A percentile compares a stretch with the other conserved stretches of the same genome.
phyloP scores from a whole-genome alignment of 2,888 invertebrate genomes.

The Ischnura elegans region DNA sequence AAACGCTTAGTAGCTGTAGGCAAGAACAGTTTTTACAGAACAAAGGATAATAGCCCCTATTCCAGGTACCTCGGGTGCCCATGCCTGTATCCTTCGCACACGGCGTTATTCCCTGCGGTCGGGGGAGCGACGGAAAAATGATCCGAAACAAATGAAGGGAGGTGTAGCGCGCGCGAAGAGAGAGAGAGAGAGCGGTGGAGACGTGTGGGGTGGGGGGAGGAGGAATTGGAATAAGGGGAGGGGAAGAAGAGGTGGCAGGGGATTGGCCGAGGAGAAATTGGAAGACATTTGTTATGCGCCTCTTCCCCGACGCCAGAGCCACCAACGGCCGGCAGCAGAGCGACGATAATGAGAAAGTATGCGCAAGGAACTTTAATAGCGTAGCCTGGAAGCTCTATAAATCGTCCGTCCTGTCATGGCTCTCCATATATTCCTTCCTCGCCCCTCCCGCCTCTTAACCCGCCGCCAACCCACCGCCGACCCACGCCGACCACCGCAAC shows the following conservation, averaged over 20 bases:
- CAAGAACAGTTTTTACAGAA: too few relatives aligned
- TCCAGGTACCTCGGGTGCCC: too few relatives aligned
- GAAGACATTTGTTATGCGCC: constrained; percentile 63
- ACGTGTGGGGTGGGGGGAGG: background rate
- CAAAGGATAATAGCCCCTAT: too few relatives aligned
- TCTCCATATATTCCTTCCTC: constrained; percentile 38
- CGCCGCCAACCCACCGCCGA: background rate
- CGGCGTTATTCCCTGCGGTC: background rate
- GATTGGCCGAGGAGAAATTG: constrained; percentile 66
- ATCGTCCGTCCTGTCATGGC: constrained; percentile 60
- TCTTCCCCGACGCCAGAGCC: constrained; percentile 55
- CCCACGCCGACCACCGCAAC: background rate
- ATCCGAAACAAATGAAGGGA: constrained; percentile 59
- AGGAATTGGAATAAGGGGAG: background rate
- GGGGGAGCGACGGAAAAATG: constrained; percentile 25
- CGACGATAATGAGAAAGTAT: constrained; percentile 66
- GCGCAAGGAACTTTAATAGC: constrained; percentile 67
- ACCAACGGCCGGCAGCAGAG: constrained; percentile 44
- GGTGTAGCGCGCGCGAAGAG: background rate
- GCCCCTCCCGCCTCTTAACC: background rate
- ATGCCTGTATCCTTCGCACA: too few relatives aligned
- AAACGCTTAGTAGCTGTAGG: too few relatives aligned
- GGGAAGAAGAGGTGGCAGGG: constrained; percentile 18
- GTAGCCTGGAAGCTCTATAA: constrained; percentile 64
- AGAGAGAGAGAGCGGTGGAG: background rate